Base-by-base conservation (phyloP, 2,113 vertebrate genomes). In the Gulo gulo region DNA sequence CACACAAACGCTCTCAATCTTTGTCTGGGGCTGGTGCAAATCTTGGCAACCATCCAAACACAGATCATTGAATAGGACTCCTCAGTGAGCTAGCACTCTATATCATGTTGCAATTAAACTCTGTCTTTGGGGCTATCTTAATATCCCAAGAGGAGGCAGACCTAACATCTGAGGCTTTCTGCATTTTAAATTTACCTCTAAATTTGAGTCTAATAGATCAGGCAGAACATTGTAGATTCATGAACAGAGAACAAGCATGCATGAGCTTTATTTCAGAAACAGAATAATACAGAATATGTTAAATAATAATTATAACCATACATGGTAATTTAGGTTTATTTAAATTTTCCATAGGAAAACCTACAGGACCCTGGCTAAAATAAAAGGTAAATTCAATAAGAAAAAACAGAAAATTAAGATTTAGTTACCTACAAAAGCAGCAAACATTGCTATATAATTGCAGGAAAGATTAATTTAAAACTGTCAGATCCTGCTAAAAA, bases 141-240 rank as follows among this genome's bases (percentile, higher is more conserved):
- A 95, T 92, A 97, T 94, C 97, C 97, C 98, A 92, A 97, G 98
- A 97, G 91, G 65, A 98, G 71, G 67, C 0, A 86, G 85, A 96
- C 73, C 36, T 94, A 95, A 96, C 97, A 98, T 97, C 96, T 97
- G 97, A 97, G 73, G 92, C 92, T 90, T 87, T 97, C 85, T 95
- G 95, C 45, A 98, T 96, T 98, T 98, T 74, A 87, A 93, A 96
- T 67, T 94, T 89, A 82, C 55, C 92, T 96, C 83, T 97, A 91
- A 92, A 83, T 97, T 81, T 92, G 63, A 16, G 74, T 97, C 93
- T 96, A 96, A 97, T 3, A 78, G 88, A 96, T 52, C n/a, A 90
- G 63, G 45, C 24, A 95, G 83, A 96, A 96, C 23, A 95, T 0
- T 39, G 50, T 6, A 97, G 34, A 42, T n/a, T n/a, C n/a, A 85